phyloP scores from a whole-genome alignment of 2,888 invertebrate genomes.

The Lasioglossum vierecki region DNA sequence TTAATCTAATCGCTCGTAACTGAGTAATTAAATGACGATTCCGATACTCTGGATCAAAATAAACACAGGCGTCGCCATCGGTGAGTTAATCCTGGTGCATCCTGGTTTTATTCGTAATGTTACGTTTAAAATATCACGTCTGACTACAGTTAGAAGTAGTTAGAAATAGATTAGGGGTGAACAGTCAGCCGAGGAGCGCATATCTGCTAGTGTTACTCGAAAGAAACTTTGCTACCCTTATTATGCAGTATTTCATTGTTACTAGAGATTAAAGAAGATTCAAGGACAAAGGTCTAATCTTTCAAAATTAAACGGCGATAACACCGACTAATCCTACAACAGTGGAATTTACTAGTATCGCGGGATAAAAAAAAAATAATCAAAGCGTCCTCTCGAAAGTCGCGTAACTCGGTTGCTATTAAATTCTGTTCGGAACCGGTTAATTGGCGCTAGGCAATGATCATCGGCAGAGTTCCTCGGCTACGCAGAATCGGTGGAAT shows the following conservation, averaged over 20 bases:
- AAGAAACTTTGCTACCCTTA: neutral
- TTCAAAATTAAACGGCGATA: neutral
- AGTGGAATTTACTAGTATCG: neutral
- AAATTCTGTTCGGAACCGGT: constrained; percentile 37
- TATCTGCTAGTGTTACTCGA: neutral
- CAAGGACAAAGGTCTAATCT: neutral
- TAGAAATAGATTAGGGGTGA: neutral
- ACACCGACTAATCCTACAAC: neutral
- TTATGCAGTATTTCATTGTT: too few species aligned
- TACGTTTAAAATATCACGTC: neutral
- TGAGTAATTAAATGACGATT: too few species aligned
- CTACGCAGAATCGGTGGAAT: constrained; percentile 29
- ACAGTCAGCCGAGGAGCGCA: neutral
- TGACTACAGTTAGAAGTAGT: neutral
- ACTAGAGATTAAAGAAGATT: neutral
- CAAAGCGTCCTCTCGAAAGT: constrained; percentile 18
- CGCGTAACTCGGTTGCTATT: constrained; percentile 30
- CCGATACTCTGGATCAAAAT: too few species aligned
- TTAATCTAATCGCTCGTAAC: too few species aligned
- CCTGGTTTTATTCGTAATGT: neutral
- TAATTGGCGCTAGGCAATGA: constrained; percentile 45
- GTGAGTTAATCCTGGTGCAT: neutral
- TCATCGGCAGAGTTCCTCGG: constrained; percentile 34
- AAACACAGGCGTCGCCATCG: too few species aligned
- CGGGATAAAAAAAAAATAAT: constrained; percentile 24